Evolutionary conservation across 2,888 invertebrate genomes (phyloP).

Genomic region (Loripinus fragilis): DNA sequence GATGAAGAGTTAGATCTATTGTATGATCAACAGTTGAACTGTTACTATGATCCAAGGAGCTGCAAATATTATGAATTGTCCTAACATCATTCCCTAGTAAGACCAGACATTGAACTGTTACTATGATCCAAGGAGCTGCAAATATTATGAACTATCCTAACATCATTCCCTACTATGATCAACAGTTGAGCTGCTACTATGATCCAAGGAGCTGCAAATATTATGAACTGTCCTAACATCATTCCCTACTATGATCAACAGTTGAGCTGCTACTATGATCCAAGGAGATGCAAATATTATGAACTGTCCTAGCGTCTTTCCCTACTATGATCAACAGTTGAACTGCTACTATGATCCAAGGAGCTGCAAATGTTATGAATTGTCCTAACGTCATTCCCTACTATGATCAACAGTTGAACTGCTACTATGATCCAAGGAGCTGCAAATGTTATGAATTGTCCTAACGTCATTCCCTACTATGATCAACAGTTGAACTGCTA

Average conservation of each 20-base stretch:
- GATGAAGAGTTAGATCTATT: slow-evolving; percentile 81
- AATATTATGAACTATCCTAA: slow-evolving; percentile 80
- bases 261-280: background rate
- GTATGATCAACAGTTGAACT: slow-evolving; percentile 82
- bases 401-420: too few species aligned
- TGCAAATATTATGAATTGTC: slow-evolving; percentile 81
- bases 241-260: slow-evolving; percentile 26
- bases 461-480: too few species aligned
- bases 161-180: background rate
- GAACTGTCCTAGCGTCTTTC: too few species aligned
- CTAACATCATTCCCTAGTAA: slow-evolving; percentile 61
- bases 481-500: too few species aligned
- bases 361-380: too few species aligned
- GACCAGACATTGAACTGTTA: slow-evolving; percentile 83
- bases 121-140: slow-evolving; percentile 81
- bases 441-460: too few species aligned
- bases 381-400: too few species aligned
- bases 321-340: background rate
- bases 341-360: too few species aligned
- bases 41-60: slow-evolving; percentile 82
- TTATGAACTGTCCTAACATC: background rate
- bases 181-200: background rate
- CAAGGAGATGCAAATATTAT: background rate
- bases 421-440: too few species aligned
- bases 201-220: background rate